A percentile compares a stretch with the other conserved stretches of the same genome.
Evolutionary conservation across 2,797 vertebrate genomes (phyloP).

Genomic region (Enteromius afrohamiltoni): DNA sequence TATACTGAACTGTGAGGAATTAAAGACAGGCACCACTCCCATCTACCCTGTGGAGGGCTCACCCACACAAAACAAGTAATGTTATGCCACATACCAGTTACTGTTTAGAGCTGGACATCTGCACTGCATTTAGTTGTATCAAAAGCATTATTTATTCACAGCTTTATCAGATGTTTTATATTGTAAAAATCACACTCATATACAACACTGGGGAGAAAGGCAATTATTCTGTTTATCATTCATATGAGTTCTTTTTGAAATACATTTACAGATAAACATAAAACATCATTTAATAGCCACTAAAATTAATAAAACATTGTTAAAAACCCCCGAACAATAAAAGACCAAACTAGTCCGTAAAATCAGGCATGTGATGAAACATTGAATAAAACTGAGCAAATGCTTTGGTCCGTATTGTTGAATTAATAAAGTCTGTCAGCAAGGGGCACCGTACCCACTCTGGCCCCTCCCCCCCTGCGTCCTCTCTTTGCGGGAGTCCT

Average conservation of each 20-base stretch:
- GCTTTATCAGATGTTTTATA: constrained; percentile 39
- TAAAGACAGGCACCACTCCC: constrained; percentile 32
- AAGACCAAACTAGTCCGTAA: constrained; percentile 2
- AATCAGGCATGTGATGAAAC: constrained; percentile 8
- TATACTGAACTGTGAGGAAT: constrained; percentile 42
- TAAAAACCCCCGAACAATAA: background rate
- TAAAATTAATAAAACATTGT: constrained; percentile 23
- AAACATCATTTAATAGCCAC: constrained; percentile 32
- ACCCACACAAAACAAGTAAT: constrained; percentile 21
- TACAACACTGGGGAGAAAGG: constrained; percentile 22
- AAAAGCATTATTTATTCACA: constrained; percentile 44
- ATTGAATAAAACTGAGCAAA: background rate
- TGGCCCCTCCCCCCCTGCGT: constrained; percentile 79
- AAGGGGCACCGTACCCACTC: constrained; percentile 78
- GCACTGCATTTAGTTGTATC: constrained; percentile 40
- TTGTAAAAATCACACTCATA: constrained; percentile 21
- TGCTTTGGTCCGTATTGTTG: background rate
- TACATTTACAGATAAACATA: constrained; percentile 5
- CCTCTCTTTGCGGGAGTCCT: constrained; percentile 88
- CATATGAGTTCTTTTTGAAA: constrained; percentile 21
- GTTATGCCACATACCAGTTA: constrained; percentile 54
- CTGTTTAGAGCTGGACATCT: constrained; percentile 35
- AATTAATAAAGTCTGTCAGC: constrained; percentile 46
- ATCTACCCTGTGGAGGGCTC: constrained; percentile 34
- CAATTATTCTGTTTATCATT: background rate